phyloP scores from a whole-genome alignment of 2,888 invertebrate species.

The Ennomos quercinarius region DNA sequence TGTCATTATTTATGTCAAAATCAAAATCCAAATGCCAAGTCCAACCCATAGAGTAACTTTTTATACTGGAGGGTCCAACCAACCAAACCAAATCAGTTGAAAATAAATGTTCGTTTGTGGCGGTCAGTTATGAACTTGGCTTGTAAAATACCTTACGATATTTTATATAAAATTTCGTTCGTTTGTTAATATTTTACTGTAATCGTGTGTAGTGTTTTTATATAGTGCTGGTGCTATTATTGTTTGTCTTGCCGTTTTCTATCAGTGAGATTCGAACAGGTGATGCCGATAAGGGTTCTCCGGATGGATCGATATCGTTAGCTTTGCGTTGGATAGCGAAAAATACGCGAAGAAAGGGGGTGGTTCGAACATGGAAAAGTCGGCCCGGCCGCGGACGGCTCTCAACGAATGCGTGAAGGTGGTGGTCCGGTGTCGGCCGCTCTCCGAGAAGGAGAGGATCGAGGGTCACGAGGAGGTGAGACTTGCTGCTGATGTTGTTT shows the following conservation, averaged over 20 bases:
- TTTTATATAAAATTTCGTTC: slow-evolving; percentile 71
- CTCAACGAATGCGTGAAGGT: slow-evolving; percentile 97
- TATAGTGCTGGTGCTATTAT: slow-evolving; percentile 40
- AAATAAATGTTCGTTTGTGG: slow-evolving; percentile 65
- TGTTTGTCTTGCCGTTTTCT: slow-evolving; percentile 49
- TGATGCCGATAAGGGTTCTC: slow-evolving; percentile 74
- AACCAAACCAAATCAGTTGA: slow-evolving; percentile 71
- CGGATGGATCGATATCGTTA: slow-evolving; percentile 83
- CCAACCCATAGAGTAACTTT: no score
- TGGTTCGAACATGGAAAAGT: slow-evolving; percentile 78
- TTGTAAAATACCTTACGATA: slow-evolving; percentile 69
- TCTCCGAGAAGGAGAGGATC: slow-evolving; percentile 93
- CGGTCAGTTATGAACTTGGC: slow-evolving; percentile 58
- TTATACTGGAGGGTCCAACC: no score
- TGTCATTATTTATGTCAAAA: slow-evolving; percentile 41
- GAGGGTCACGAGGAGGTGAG: slow-evolving; percentile 89
- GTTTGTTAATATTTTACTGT: slow-evolving; percentile 60
- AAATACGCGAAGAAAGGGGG: slow-evolving; percentile 58
- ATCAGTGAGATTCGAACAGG: slow-evolving; percentile 62
- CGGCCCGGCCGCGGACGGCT: slow-evolving; percentile 79
- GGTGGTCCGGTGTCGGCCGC: slow-evolving; percentile 97
- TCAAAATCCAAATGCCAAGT: slow-evolving; percentile 45
- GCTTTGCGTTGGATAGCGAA: slow-evolving; percentile 63
- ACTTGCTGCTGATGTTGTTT: slow-evolving; percentile 43
- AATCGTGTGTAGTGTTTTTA: slow-evolving; percentile 61